Evolutionary conservation across 2,888 invertebrate species (phyloP), one percentile per base, ranked within the genome.

Genomic region (Tenthredo mesomela): DNA sequence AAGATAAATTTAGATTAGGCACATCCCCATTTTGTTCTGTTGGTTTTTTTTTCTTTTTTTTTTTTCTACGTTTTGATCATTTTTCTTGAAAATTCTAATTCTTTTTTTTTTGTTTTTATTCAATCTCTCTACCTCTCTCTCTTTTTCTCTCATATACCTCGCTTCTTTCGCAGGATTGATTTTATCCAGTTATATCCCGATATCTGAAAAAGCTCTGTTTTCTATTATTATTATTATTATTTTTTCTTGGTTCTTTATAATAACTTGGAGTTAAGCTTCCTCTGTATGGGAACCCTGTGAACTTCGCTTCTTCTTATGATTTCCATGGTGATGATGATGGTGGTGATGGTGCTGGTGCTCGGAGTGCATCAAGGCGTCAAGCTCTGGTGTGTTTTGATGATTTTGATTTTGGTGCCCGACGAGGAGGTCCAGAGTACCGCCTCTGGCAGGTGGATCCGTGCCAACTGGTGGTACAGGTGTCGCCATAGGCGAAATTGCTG

Each of bases 281-380:
- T 91, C 92, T 87, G 90, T 82, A 84, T 92, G 90, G 73, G 92
- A 92, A 85, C 91, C 88, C 85, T 92, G 91, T 73, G 92, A 92
- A 86, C 90, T 92, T 70, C 92, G 92, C 89, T 92, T 92, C 89
- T 92, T 92, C 88, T 92, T 92, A 84, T 92, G 90, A 80, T 92
- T 92, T 54, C 89, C 90, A 78, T 91, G 92, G 65, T 89, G 90
- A 86, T 91, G 90, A 58, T 91, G 90, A 85, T 88, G 88, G 25
- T 88, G 88, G 40, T 89, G 89, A 2, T 89, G 89, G 0, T 88
- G 88, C 43, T 91, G 91, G 6, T 90, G 88, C 33, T 91, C 91
- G 71, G 89, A 80, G 37, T 90, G 91, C 90, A 92, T 90, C 73
- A 92, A 87, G 61, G 91, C 89, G 78, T 92, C 91, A 43, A 90